A percentile compares a stretch with the other conserved stretches of the same genome.
Conservation (phyloP, 2,797 vertebrate species). For the Bucorvus abyssinicus region DNA sequence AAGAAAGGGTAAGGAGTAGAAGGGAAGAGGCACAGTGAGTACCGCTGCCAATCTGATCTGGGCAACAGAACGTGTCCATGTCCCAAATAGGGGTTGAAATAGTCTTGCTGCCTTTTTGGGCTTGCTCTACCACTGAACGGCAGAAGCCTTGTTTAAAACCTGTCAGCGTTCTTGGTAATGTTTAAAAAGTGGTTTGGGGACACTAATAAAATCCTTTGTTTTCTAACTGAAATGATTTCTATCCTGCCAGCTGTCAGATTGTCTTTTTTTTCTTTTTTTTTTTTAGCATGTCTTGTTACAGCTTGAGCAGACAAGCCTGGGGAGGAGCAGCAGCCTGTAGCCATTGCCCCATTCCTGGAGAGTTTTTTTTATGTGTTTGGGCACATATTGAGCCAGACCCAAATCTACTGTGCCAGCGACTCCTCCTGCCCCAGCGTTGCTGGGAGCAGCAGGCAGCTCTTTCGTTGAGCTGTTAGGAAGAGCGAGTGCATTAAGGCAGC, state of each 20-base stretch:
- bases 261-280: background rate
- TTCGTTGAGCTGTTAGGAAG: background rate
- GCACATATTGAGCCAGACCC: background rate
- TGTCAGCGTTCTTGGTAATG: background rate
- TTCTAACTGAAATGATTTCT: background rate
- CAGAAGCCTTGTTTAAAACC: conserved; percentile 34
- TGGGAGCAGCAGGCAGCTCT: background rate
- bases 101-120: conserved; percentile 58
- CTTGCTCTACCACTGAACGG: background rate
- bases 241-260: background rate
- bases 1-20: conserved; percentile 58
- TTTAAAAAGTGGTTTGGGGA: background rate
- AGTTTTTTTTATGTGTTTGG: background rate
- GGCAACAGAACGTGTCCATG: conserved; percentile 28
- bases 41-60: conserved; percentile 54
- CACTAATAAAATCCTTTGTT: background rate
- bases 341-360: background rate
- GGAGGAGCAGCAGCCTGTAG: background rate
- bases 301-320: background rate
- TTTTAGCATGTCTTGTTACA: background rate
- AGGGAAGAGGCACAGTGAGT: conserved; percentile 14
- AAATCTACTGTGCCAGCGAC: rapidly evolving
- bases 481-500: background rate
- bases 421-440: background rate
- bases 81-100: conserved; percentile 58